Percentiles rank a stretch among this genome's conserved stretches.
phyloP scores from a whole-genome alignment of 2,113 vertebrate genomes.

The Crypturellus undulatus region DNA sequence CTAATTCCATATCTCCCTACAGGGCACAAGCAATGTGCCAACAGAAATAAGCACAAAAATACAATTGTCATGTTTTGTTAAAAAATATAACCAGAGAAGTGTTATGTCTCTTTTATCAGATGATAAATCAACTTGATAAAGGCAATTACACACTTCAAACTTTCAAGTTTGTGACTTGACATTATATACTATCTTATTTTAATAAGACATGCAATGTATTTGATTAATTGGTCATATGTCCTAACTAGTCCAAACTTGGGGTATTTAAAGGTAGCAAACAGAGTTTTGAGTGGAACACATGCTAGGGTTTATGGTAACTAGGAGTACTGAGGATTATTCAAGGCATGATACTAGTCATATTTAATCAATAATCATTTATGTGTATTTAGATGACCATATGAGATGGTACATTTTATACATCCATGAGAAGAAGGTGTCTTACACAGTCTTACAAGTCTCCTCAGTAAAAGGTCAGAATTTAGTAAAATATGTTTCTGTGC shows the following conservation, averaged over 20 bases:
- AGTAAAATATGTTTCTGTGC: not conserved
- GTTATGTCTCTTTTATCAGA: not conserved
- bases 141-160: not conserved
- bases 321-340: not conserved
- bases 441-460: not conserved
- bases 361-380: not conserved
- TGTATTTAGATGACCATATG: not conserved
- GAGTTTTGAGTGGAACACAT: not conserved
- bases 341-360: not conserved
- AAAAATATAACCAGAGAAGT: not conserved
- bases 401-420: not conserved
- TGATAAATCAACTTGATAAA: not conserved
- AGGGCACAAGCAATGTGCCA: not conserved
- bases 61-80: not conserved
- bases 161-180: not conserved
- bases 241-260: not conserved
- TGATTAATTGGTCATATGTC: not conserved
- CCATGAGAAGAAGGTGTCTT: not conserved
- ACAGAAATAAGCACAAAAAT: not conserved
- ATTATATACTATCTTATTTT: not conserved
- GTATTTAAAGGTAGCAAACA: not conserved
- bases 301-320: not conserved
- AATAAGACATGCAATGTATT: not conserved
- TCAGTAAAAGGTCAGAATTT: not conserved
- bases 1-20: too few relatives aligned